phyloP scores from a whole-genome alignment of 2,113 vertebrate genomes.

The Globicephala melas region DNA sequence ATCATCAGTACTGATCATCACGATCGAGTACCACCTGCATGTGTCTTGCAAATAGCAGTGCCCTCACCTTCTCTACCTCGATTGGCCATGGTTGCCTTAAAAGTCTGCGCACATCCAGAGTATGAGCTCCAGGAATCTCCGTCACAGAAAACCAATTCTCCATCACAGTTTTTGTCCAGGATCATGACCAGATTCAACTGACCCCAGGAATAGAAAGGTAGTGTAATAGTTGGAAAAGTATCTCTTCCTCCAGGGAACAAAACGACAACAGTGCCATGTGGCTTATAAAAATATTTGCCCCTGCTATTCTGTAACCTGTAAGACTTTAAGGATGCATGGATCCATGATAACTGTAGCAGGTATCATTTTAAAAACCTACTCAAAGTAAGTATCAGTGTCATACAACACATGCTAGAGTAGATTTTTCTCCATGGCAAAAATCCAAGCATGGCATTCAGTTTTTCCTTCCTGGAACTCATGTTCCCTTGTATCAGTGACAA shows the following conservation, averaged over 20 bases:
- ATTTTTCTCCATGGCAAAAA: not conserved
- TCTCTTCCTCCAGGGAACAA: not conserved
- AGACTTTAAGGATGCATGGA: not conserved
- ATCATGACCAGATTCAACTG: not conserved
- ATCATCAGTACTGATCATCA: not conserved
- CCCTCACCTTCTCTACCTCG: not conserved
- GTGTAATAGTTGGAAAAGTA: not conserved
- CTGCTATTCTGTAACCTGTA: not conserved
- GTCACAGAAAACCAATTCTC: not conserved
- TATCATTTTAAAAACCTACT: not conserved
- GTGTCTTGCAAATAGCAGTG: not conserved
- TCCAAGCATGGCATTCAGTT: not conserved
- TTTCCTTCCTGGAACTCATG: not conserved
- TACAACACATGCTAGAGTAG: not conserved
- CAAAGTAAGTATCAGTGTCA: not conserved
- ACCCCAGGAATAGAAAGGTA: not conserved
- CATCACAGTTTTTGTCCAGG: not conserved
- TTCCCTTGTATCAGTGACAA: not conserved
- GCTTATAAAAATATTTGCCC: not conserved
- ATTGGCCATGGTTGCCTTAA: not conserved
- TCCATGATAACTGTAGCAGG: not conserved
- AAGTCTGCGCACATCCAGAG: not conserved
- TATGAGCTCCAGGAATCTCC: not conserved
- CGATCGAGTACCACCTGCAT: fast-evolving
- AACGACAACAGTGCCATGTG: not conserved